These are phyloP conservation scores for Heterodera filipjevi DNA, from an alignment of 2,888 invertebrate genomes.

Conservation along the genomic window DNA sequence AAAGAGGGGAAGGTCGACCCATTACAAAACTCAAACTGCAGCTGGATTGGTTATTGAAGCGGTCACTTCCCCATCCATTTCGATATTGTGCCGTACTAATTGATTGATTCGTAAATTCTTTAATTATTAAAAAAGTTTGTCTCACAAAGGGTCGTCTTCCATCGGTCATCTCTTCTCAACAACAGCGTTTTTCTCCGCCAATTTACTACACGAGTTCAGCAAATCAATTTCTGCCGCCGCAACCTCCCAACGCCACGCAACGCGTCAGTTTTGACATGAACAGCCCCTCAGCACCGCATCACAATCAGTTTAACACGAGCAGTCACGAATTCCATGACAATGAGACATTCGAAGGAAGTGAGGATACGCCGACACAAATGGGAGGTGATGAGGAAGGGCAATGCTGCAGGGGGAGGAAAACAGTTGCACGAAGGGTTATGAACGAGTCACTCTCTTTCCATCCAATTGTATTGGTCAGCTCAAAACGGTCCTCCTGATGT, in stretches of 20 bases:
- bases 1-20: too few relatives aligned
- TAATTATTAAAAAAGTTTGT: too few relatives aligned
- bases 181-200: neutral
- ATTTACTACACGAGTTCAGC: neutral
- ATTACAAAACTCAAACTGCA: too few relatives aligned
- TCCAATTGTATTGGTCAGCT: too few relatives aligned
- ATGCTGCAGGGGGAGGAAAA: neutral
- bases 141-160: neutral
- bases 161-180: neutral
- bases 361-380: slow-evolving; percentile 24
- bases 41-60: too few relatives aligned
- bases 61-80: too few relatives aligned
- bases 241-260: neutral
- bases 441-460: too few relatives aligned
- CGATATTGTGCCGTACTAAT: too few relatives aligned
- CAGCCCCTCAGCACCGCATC: neutral
- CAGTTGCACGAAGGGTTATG: too few relatives aligned
- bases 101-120: too few relatives aligned
- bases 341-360: slow-evolving; percentile 24
- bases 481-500: too few relatives aligned
- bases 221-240: neutral
- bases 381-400: neutral
- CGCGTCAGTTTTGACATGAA: slow-evolving; percentile 6
- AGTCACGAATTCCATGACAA: slow-evolving; percentile 20
- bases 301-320: neutral